Base-by-base conservation (phyloP, 2,797 vertebrate species). In the Chiroxiphia lanceolata region DNA sequence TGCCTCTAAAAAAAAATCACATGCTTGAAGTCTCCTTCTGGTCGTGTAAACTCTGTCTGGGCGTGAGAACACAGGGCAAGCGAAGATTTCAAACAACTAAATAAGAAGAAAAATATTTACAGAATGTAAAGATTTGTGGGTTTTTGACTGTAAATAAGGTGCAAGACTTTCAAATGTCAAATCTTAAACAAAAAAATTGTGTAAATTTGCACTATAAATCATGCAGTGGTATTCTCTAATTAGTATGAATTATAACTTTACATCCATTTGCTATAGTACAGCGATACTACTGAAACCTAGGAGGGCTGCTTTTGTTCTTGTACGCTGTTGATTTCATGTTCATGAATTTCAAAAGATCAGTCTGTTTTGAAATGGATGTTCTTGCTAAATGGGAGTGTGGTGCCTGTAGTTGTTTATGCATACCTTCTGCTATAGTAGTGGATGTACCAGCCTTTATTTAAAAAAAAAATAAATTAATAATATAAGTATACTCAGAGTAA, bases 61-160 rank as follows among this genome's bases (percentile, higher is more conserved):
- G 59, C 10, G 2, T 54, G 15, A 93, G 70, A 80, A 90, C 44
- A 63, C 15, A 74, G 60, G 26, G 16, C n/a, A 84, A 89, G 13
- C 1, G 1, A 93, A 56, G 36, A 63, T 84, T 91, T 91, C 59
- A 89, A 94, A 82, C 50, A 89, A 67, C 51, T 77, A 84, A 93
- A 65, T 29, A 65, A 53, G 51, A 95, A 78, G 18, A 67, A 89
- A 95, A 95, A 76, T 81, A 95, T 95, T 93, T 95, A 89, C 36
- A 67, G 40, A 67, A 76, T 53, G n/a, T 38, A 78, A 72, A 89
- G 22, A 14, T 23, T 47, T 72, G 44, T 48, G 59, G 27, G 6
- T 67, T 68, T 87, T 63, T 76, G 42, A 51, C 31, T 57, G 22
- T 84, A 95, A 94, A 94, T 91, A 93, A 50, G 71, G 36, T 38